These are phyloP conservation scores for Aleiodes testaceus DNA, from an alignment of 2,888 invertebrate genomes.

Conservation along the genomic window DNA sequence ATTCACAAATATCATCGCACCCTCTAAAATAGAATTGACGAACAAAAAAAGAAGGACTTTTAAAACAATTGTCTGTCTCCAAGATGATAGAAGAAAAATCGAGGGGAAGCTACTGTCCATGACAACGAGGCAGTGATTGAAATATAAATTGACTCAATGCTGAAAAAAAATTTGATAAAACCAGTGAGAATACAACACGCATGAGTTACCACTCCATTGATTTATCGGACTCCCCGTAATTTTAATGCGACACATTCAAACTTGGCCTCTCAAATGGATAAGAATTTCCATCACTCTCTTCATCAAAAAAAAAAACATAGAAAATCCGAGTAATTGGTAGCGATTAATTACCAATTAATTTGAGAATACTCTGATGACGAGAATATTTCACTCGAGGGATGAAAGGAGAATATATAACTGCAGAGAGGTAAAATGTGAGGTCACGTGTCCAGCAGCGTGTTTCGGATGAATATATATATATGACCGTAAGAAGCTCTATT, in stretches of 20 bases:
- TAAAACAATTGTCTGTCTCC: neutral
- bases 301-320: neutral
- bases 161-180: slow-evolving; percentile 1
- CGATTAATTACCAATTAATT: slow-evolving; percentile 22
- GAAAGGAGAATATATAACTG: slow-evolving; percentile 3
- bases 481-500: neutral
- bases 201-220: slow-evolving; percentile 4
- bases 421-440: neutral
- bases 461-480: slow-evolving; percentile 4
- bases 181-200: slow-evolving; percentile 2
- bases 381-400: neutral
- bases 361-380: neutral
- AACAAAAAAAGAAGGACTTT: neutral
- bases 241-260: neutral
- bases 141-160: slow-evolving; percentile 15
- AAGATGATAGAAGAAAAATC: neutral
- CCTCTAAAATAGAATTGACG: neutral
- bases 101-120: neutral
- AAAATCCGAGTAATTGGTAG: neutral
- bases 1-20: neutral
- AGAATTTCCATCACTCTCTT: neutral
- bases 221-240: slow-evolving; percentile 11
- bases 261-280: neutral
- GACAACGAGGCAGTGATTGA: slow-evolving; percentile 15
- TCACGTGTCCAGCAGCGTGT: slow-evolving; percentile 31